Base-by-base conservation (phyloP, 2,113 vertebrate genomes). In the Sinocyclocheilus anshuiensis region DNA sequence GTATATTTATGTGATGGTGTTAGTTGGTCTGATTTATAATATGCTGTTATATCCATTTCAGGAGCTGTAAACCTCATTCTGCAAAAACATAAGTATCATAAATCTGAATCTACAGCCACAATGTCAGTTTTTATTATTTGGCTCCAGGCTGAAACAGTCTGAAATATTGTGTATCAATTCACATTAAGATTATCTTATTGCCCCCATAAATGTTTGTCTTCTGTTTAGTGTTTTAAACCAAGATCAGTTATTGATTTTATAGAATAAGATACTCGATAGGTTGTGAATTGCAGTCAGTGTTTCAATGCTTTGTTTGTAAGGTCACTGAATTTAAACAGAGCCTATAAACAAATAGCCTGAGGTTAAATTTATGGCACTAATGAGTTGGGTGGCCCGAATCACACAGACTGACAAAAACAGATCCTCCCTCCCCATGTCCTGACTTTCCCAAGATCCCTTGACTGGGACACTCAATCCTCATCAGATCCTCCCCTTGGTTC, bases 401-500 rank as follows among this genome's bases (percentile, higher is more conserved):
- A 67, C 53, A 1, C 67, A 20, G 26, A 33, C 13, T 86, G 75
- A 83, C 72, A 86, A 82, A 72, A 20, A 16, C 80, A 63, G 76
- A 13, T 29, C 84, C 80, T 55, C 81, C 87, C 63, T 75, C 45
- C 18, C n/a, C n/a, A 22, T 84, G 80, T 84, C 78, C 13, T 12
- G n/a, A n/a, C 75, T 55, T 67, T 67, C 67, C 84, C 77, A 11
- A 48, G 57, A 42, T 77, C 84, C 80, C 72, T 36, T 16, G 74
- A 65, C 69, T 69, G 63, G 69, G 76, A 55, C 57, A 1, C 18
- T 24, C 10, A 4, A 29, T 74, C 50, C 76, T 36, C 75, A 16
- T 16, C 76, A 24, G 55, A 55, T 86, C 75, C 84, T 75, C 76
- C 81, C 57, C 76, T 86, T 22, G 78, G n/a, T 53, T 79, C 81